Conservation (phyloP, 2,888 invertebrate species). For the Drosophila mayaguana region DNA sequence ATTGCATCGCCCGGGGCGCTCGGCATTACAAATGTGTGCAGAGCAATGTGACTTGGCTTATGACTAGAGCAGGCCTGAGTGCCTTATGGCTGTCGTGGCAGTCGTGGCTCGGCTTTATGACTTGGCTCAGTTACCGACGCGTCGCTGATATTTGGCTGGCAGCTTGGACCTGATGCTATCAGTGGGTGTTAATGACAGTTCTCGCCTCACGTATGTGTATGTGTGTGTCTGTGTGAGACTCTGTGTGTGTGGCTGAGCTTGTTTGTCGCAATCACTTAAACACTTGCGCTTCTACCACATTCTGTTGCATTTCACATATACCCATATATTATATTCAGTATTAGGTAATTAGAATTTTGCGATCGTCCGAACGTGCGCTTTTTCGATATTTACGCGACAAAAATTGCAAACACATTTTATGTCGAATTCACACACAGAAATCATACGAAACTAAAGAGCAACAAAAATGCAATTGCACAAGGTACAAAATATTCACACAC, state of each 20-base stretch:
- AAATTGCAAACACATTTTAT: constrained; percentile 51
- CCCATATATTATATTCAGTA: not conserved
- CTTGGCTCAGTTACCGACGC: constrained; percentile 29
- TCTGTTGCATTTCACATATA: constrained; percentile 5
- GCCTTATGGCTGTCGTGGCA: constrained; percentile 35
- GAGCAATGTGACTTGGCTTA: constrained; percentile 63
- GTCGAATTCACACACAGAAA: constrained; percentile 37
- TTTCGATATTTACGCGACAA: constrained; percentile 66
- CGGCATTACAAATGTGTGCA: constrained; percentile 52
- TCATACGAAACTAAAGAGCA: constrained; percentile 46
- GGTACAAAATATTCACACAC: constrained; percentile 17
- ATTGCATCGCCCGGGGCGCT: constrained; percentile 67
- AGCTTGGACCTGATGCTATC: constrained; percentile 53
- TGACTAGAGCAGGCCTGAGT: constrained; percentile 52
- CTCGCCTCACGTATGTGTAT: not conserved
- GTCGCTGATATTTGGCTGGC: constrained; percentile 36
- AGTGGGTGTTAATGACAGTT: constrained; percentile 41
- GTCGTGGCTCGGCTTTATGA: constrained; percentile 29
- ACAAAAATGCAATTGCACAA: constrained; percentile 20
- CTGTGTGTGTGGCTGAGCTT: not conserved
- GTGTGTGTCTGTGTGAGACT: not conserved
- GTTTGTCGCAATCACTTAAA: constrained; percentile 25
- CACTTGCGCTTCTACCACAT: constrained; percentile 29
- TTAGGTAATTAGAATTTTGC: constrained; percentile 36
- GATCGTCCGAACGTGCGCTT: constrained; percentile 62